phyloP scores from a whole-genome alignment of 2,888 invertebrate species.

The Hirtodrosophila duncani region DNA sequence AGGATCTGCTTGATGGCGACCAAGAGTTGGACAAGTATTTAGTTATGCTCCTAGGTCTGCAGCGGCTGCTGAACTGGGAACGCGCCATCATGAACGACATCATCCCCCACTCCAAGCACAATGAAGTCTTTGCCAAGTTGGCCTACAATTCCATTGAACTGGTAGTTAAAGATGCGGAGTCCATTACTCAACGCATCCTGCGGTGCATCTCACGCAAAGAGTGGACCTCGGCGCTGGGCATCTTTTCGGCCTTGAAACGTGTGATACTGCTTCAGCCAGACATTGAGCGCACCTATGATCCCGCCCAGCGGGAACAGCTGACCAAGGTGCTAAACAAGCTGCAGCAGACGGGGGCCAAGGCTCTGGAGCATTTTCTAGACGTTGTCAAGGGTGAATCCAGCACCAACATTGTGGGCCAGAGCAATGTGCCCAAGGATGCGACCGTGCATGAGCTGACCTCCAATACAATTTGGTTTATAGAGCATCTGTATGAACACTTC shows the following conservation, averaged over 20 bases:
- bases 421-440: slow-evolving; percentile 90
- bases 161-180: slow-evolving; percentile 92
- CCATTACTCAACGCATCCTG: slow-evolving; percentile 86
- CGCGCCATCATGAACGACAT: slow-evolving; percentile 89
- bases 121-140: slow-evolving; percentile 89
- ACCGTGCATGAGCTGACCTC: slow-evolving; percentile 98
- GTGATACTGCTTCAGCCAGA: slow-evolving; percentile 87
- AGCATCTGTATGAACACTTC: slow-evolving; percentile 88
- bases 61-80: slow-evolving; percentile 92
- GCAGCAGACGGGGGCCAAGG: slow-evolving; percentile 89
- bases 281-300: slow-evolving; percentile 87
- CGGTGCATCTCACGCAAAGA: slow-evolving; percentile 88
- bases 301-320: slow-evolving; percentile 84
- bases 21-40: slow-evolving; percentile 91
- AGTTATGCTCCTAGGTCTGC: slow-evolving; percentile 88
- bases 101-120: slow-evolving; percentile 88
- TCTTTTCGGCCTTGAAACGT: slow-evolving; percentile 90
- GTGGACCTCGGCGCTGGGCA: slow-evolving; percentile 87
- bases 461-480: slow-evolving; percentile 94
- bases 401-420: slow-evolving; percentile 83
- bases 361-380: slow-evolving; percentile 95
- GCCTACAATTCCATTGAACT: slow-evolving; percentile 90
- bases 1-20: slow-evolving; percentile 81
- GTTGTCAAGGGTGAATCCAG: slow-evolving; percentile 88
- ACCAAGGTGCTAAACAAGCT: slow-evolving; percentile 86